These are phyloP conservation scores for Tangara arthus DNA, from an alignment of 2,797 vertebrate genomes.

Conservation along the genomic window DNA sequence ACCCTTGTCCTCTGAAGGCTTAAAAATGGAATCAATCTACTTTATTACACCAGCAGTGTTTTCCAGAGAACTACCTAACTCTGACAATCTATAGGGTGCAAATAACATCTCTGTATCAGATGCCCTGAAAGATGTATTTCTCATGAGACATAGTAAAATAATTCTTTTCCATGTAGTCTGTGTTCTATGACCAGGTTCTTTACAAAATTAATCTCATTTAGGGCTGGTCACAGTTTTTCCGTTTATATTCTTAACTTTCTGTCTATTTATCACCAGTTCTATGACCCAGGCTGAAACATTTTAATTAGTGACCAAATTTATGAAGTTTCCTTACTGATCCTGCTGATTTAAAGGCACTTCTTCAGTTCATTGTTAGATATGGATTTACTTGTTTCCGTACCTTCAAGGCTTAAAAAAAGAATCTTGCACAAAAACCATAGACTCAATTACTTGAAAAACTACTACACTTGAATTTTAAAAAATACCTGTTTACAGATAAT, in stretches of 20 bases:
- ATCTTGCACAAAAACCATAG: background rate
- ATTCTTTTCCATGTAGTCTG: background rate
- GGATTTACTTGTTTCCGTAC: background rate
- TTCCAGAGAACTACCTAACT: slow-evolving; percentile 5
- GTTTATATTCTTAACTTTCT: background rate
- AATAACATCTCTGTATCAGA: slow-evolving; percentile 48
- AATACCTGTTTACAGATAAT: background rate
- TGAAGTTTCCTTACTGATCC: background rate
- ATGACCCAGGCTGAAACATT: background rate
- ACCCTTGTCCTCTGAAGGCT: slow-evolving; percentile 25
- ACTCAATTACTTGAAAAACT: background rate
- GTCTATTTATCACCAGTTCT: background rate
- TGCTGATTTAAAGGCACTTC: background rate
- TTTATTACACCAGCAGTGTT: background rate
- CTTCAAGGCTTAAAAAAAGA: background rate
- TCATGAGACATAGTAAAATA: background rate
- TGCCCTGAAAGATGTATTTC: background rate
- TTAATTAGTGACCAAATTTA: background rate
- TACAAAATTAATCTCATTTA: background rate
- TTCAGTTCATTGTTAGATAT: background rate
- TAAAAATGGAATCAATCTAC: slow-evolving; percentile 49
- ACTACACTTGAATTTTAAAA: background rate
- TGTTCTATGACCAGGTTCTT: background rate
- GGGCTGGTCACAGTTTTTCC: background rate
- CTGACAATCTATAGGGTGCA: slow-evolving; percentile 19